Evolutionary conservation across 2,888 invertebrate genomes (phyloP).

Genomic region (Aspidiotus rigidus): DNA sequence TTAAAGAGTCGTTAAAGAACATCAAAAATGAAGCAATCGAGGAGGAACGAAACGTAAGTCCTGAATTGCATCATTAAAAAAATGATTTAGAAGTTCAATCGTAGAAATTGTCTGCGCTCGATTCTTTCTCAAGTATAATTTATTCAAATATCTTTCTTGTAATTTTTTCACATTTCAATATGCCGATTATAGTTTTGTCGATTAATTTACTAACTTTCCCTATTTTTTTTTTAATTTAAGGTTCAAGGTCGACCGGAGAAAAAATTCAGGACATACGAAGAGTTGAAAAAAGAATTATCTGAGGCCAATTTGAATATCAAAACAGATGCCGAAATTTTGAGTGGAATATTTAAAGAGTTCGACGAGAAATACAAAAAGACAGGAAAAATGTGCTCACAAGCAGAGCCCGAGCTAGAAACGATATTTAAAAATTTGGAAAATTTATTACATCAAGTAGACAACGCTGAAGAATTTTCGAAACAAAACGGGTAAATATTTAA

Average conservation of each 20-base stretch:
- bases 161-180: neutral
- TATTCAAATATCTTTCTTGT: neutral
- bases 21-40: slow-evolving; percentile 11
- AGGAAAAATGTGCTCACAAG: slow-evolving; percentile 38
- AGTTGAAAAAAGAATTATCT: slow-evolving; percentile 56
- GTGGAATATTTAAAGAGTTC: slow-evolving; percentile 48
- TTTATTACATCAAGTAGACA: slow-evolving; percentile 68
- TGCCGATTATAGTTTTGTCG: neutral
- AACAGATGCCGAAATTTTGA: slow-evolving; percentile 58
- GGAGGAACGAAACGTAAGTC: neutral
- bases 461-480: slow-evolving; percentile 59
- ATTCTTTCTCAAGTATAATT: neutral
- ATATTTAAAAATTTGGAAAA: slow-evolving; percentile 59
- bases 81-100: too few relatives aligned
- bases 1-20: slow-evolving; percentile 34
- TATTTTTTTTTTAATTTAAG: neutral
- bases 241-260: slow-evolving; percentile 7
- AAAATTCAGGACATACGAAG: slow-evolving; percentile 52
- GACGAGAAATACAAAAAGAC: slow-evolving; percentile 44
- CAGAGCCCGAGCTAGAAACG: slow-evolving; percentile 44
- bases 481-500: slow-evolving; percentile 48
- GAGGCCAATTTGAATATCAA: slow-evolving; percentile 55
- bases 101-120: too few relatives aligned
- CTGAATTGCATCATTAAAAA: too few relatives aligned
- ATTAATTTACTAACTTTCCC: too few relatives aligned